A percentile compares a stretch with the other conserved stretches of the same genome.
phyloP scores from a whole-genome alignment of 2,888 invertebrate species.

The Scaptomyza parva region DNA sequence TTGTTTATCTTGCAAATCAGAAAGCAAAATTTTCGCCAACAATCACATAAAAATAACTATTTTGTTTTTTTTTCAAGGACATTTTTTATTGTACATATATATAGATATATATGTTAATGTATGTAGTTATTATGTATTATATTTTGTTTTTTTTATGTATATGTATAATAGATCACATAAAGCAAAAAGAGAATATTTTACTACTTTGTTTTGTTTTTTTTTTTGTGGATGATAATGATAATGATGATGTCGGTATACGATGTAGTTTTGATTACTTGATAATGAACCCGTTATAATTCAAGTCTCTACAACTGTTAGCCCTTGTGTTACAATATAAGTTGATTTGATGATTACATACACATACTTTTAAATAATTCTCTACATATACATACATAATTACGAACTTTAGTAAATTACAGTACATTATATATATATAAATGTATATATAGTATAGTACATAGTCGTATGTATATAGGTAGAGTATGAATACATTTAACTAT shows the following conservation, averaged over 20 bases:
- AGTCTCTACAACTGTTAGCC: slow-evolving; percentile 57
- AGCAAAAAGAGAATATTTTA: slow-evolving; percentile 83
- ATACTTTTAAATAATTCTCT: slow-evolving; percentile 64
- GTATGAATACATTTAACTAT: slow-evolving; percentile 68
- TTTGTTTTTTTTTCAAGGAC: slow-evolving; percentile 63
- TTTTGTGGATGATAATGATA: slow-evolving; percentile 57
- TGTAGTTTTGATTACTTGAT: slow-evolving; percentile 46
- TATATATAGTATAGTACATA: slow-evolving; percentile 64
- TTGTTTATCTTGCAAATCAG: too few species aligned
- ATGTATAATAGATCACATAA: slow-evolving; percentile 83
- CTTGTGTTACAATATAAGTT: slow-evolving; percentile 53
- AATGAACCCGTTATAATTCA: slow-evolving; percentile 51
- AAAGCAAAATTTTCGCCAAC: too few species aligned
- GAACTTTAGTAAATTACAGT: slow-evolving; percentile 72
- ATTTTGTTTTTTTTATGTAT: slow-evolving; percentile 46
- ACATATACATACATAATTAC: slow-evolving; percentile 65
- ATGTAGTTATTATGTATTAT: slow-evolving; percentile 45
- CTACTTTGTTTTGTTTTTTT: slow-evolving; percentile 63
- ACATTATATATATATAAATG: slow-evolving; percentile 46
- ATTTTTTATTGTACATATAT: slow-evolving; percentile 69
- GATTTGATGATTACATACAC: slow-evolving; percentile 52
- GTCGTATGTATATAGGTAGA: slow-evolving; percentile 67
- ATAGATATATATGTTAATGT: slow-evolving; percentile 51
- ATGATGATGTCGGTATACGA: slow-evolving; percentile 44
- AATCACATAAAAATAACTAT: neutral